Evolutionary conservation across 2,113 vertebrate genomes (phyloP).

Genomic region (Aldabrachelys gigantea): DNA sequence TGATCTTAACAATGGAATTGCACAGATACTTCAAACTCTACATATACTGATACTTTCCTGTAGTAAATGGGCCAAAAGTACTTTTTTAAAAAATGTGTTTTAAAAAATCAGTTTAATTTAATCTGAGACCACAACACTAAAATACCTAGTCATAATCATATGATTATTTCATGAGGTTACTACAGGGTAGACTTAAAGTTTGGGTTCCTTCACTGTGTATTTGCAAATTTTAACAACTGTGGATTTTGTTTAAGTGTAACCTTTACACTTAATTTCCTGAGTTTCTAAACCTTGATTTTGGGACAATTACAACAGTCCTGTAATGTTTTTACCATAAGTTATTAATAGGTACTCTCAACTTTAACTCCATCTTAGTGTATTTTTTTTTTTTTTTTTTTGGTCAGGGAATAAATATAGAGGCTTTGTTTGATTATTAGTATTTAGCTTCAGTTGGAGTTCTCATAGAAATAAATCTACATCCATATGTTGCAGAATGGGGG

Average conservation of each 20-base stretch:
- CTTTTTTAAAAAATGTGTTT: not conserved
- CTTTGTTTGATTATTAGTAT: not conserved
- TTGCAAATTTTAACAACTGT: not conserved
- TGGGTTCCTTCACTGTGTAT: not conserved
- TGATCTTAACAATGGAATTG: not conserved
- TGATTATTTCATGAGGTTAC: not conserved
- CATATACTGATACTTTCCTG: not conserved
- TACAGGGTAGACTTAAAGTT: not conserved
- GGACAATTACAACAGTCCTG: not conserved
- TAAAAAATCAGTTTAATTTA: not conserved
- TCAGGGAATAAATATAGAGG: not conserved
- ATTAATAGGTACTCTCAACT: not conserved
- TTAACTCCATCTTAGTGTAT: not conserved
- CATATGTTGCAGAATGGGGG: not conserved
- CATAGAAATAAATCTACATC: not conserved
- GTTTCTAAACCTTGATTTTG: not conserved
- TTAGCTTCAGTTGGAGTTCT: not conserved
- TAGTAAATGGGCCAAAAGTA: not conserved
- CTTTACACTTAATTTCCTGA: not conserved
- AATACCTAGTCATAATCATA: not conserved
- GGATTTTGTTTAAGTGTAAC: not conserved
- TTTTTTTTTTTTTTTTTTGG: not conserved
- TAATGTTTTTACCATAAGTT: not conserved
- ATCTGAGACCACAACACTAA: not conserved
- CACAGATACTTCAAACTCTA: too few species aligned